Conservation (phyloP, 92 coral and sea anemone species). For the Porites divaricata region DNA sequence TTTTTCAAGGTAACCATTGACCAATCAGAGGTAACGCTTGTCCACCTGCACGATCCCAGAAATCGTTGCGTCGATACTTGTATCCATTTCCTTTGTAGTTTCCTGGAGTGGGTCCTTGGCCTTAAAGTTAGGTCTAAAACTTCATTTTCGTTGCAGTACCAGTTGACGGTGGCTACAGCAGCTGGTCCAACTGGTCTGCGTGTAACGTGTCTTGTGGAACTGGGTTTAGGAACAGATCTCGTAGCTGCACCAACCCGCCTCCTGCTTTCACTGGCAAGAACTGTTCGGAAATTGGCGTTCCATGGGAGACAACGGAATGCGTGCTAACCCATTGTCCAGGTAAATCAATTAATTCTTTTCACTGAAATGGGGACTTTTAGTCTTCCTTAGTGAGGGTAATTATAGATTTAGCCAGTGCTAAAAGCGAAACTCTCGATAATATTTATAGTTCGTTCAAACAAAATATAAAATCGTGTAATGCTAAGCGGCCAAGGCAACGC, state of each 20-base stretch:
- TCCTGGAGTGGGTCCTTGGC: too few species aligned
- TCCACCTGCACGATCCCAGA: too few species aligned
- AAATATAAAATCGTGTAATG: too few species aligned
- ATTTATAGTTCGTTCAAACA: too few species aligned
- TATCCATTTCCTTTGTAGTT: too few species aligned
- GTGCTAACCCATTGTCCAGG: constrained; percentile 7
- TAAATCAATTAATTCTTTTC: not conserved
- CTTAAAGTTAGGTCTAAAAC: not conserved
- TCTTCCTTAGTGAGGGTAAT: not conserved
- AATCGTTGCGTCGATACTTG: too few species aligned
- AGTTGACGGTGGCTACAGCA: constrained; percentile 29
- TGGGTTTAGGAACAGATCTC: constrained; percentile 14
- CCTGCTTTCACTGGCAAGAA: constrained; percentile 25
- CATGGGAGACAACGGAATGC: constrained; percentile 1
- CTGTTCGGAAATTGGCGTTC: constrained; percentile 26
- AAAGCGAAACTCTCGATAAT: too few species aligned
- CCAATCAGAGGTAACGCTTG: too few species aligned
- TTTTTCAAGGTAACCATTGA: too few species aligned
- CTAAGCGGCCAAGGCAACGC: too few species aligned
- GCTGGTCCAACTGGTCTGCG: constrained; percentile 40
- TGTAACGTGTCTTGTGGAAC: constrained; percentile 32
- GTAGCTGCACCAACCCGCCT: constrained; percentile 24
- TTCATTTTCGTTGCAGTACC: constrained; percentile 8
- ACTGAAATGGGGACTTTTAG: too few species aligned
- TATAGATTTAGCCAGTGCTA: too few species aligned